A percentile compares a stretch with the other conserved stretches of the same genome.
phyloP scores from a whole-genome alignment of 1,140 invertebrate species.

The Zeugodacus cucurbitae region DNA sequence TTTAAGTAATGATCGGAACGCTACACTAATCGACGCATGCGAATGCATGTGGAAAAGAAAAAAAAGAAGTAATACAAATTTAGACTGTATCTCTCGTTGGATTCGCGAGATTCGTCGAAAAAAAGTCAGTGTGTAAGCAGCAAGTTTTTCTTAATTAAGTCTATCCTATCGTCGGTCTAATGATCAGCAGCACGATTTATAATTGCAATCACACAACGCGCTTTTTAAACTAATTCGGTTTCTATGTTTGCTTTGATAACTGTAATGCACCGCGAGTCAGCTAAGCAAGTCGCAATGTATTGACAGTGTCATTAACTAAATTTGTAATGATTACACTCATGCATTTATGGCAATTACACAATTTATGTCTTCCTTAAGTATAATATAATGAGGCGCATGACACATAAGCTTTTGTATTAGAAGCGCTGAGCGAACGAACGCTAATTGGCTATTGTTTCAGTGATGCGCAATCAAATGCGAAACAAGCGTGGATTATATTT shows the following conservation, averaged over 20 bases:
- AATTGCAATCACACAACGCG: background rate
- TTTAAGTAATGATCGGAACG: slow-evolving; percentile 5
- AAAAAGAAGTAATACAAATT: no score
- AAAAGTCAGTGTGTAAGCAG: background rate
- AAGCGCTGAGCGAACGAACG: background rate
- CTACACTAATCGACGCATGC: slow-evolving; percentile 15
- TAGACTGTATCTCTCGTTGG: no score
- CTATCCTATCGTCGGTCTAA: background rate
- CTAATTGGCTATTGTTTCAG: background rate
- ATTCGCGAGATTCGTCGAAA: background rate
- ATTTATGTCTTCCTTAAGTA: background rate
- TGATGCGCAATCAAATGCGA: background rate
- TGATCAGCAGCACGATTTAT: background rate
- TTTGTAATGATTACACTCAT: background rate
- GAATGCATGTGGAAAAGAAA: no score
- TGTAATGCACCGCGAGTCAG: background rate
- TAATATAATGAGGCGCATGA: background rate
- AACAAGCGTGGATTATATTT: background rate
- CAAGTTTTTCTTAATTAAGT: background rate
- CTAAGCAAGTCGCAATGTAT: no score
- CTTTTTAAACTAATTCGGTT: no score
- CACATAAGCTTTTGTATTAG: background rate
- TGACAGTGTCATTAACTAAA: background rate
- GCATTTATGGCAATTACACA: background rate
- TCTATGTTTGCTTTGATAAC: no score